Percentiles rank a stretch among this genome's conserved stretches.
phyloP scores from a whole-genome alignment of 2,113 vertebrate species.

The Chitala chitala region DNA sequence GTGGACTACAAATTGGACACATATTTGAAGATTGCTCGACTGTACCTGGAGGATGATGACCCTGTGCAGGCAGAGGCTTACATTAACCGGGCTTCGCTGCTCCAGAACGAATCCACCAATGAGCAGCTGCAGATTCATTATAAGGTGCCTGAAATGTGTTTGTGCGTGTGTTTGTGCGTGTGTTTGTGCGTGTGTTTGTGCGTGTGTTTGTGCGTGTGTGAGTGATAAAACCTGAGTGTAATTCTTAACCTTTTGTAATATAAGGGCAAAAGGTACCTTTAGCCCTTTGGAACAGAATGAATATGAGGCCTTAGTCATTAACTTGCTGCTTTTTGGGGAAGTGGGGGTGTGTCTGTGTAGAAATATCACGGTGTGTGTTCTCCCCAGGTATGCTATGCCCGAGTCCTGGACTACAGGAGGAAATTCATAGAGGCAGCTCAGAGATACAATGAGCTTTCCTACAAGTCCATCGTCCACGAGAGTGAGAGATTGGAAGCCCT shows the following conservation, averaged over 20 bases:
- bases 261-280: too few species aligned
- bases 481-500: constrained; percentile 88
- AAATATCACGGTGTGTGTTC: neutral
- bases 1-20: constrained; percentile 98
- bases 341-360: neutral
- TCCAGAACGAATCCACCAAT: constrained; percentile 97
- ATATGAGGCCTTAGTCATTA: too few species aligned
- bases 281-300: too few species aligned
- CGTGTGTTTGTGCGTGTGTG: too few species aligned
- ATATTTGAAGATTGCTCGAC: constrained; percentile 93
- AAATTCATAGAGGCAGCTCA: constrained; percentile 98
- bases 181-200: neutral
- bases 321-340: neutral
- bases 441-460: constrained; percentile 93
- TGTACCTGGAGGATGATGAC: constrained; percentile 94
- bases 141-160: constrained; percentile 71
- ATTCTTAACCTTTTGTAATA: too few species aligned
- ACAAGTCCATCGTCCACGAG: constrained; percentile 96
- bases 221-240: too few species aligned
- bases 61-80: constrained; percentile 96
- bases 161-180: neutral
- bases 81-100: constrained; percentile 92
- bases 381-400: constrained; percentile 87
- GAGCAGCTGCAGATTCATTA: constrained; percentile 98
- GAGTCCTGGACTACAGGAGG: constrained; percentile 92